Conservation (phyloP, 2,888 invertebrate species). For the Dioctria linearis region DNA sequence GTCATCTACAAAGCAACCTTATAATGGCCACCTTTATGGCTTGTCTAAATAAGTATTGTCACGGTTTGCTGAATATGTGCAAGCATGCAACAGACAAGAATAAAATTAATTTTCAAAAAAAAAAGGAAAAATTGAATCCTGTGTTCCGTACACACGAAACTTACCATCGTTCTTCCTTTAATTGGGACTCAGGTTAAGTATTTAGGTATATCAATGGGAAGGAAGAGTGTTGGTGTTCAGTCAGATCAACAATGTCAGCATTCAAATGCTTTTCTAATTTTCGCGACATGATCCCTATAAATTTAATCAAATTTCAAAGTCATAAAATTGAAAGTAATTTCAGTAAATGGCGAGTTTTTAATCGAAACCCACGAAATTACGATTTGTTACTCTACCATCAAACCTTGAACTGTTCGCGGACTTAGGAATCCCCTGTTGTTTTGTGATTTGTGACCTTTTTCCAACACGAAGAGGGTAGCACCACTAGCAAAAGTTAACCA, state of each 20-base stretch:
- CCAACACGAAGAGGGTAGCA: background rate
- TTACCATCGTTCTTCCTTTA: background rate
- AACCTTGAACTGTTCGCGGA: background rate
- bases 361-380: constrained; percentile 28
- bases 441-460: constrained; percentile 32
- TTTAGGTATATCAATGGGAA: background rate
- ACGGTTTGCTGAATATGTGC: constrained; percentile 25
- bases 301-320: constrained; percentile 15
- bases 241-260: background rate
- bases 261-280: background rate
- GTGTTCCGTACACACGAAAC: background rate
- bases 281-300: background rate
- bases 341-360: constrained; percentile 18
- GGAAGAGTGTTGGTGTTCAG: background rate
- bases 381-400: background rate
- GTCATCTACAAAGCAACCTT: constrained; percentile 31
- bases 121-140: background rate
- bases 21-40: background rate
- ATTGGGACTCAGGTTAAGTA: background rate
- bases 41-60: background rate
- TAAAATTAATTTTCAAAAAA: background rate
- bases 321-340: constrained; percentile 16
- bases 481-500: constrained; percentile 28
- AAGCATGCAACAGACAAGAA: constrained; percentile 31
- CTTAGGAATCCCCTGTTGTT: constrained; percentile 1